Conservation (phyloP, 2,797 vertebrate species). For the Heliangelus exortis region DNA sequence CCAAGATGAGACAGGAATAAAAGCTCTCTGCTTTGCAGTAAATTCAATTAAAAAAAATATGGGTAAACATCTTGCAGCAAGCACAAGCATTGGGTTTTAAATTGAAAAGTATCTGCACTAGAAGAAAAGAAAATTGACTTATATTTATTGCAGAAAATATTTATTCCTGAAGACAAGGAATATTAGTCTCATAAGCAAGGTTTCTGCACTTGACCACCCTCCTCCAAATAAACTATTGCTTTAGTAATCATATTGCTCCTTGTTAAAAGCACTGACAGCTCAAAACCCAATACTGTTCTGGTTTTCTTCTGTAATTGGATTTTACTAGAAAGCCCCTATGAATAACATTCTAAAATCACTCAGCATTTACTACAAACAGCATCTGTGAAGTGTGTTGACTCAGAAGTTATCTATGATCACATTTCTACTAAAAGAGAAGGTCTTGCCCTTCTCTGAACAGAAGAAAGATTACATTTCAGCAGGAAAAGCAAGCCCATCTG, state of each 20-base stretch:
- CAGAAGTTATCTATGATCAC: background rate
- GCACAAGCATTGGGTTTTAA: background rate
- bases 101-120: background rate
- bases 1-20: background rate
- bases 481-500: background rate
- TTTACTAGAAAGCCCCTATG: background rate
- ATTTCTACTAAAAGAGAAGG: background rate
- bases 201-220: background rate
- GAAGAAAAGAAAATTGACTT: background rate
- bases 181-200: background rate
- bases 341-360: background rate
- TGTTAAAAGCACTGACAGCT: background rate
- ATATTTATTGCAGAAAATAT: background rate
- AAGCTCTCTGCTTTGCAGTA: background rate
- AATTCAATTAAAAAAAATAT: background rate
- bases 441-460: background rate
- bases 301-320: background rate
- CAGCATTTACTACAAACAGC: background rate
- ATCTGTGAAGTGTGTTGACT: background rate
- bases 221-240: background rate
- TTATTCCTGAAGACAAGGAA: background rate
- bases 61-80: background rate
- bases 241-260: background rate
- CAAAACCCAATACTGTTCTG: background rate
- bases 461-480: background rate